Evolutionary conservation across 1,140 invertebrate species (phyloP).

Genomic region (Philopotamus ludificatus): DNA sequence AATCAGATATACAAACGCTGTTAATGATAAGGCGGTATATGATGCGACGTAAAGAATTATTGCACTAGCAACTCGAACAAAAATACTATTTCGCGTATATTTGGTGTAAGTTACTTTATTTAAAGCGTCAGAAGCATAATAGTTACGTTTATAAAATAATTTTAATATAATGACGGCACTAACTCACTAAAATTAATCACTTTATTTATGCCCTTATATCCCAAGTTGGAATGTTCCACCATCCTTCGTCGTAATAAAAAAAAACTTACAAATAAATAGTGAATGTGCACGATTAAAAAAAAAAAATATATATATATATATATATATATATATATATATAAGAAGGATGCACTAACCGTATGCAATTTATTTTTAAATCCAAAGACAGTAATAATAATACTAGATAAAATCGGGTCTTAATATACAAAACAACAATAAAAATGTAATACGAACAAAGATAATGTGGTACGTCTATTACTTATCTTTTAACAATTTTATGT

Average conservation of each 20-base stretch:
- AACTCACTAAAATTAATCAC: constrained; percentile 19
- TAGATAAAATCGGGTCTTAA: constrained; percentile 29
- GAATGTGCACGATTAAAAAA: constrained; percentile 16
- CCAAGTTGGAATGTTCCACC: constrained; percentile 40
- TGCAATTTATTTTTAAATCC: constrained; percentile 1
- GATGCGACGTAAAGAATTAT: neutral
- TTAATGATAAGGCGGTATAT: neutral
- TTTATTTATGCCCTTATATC: constrained; percentile 38
- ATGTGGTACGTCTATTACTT: constrained; percentile 33
- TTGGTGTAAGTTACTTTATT: neutral
- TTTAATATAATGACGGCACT: neutral
- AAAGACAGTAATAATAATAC: constrained; percentile 16
- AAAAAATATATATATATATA: constrained; percentile 12
- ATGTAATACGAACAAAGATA: constrained; percentile 38
- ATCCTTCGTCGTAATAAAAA: constrained; percentile 28
- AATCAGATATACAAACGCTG: neutral
- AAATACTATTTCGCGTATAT: constrained; percentile 2
- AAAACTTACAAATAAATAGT: constrained; percentile 37
- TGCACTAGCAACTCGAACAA: neutral
- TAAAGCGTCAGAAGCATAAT: neutral
- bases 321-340: neutral
- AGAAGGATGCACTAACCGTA: constrained; percentile 1
- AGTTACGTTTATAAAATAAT: neutral
- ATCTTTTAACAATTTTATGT: constrained; percentile 26
- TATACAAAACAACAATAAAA: constrained; percentile 40